Evolutionary conservation across 2,888 invertebrate species (phyloP).

Genomic region (Melanophora roralis): DNA sequence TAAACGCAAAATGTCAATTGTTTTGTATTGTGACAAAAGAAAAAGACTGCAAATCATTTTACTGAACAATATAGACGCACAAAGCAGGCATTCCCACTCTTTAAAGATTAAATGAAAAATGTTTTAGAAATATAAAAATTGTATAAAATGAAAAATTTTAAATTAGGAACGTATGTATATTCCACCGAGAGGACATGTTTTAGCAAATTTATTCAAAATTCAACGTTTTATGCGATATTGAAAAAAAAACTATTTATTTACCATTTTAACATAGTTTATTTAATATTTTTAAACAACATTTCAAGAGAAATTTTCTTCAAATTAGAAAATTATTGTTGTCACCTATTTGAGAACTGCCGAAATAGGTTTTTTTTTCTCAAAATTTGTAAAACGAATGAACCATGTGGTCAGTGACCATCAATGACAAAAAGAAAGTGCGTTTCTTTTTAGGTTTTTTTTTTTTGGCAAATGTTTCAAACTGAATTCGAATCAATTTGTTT

Average conservation of each 20-base stretch:
- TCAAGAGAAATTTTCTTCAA: not conserved
- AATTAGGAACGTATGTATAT: not conserved
- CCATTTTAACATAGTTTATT: too few species aligned
- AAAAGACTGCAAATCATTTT: not conserved
- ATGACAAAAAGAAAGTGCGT: constrained; percentile 60
- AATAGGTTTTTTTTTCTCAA: too few species aligned
- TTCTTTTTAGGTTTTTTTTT: constrained; percentile 19
- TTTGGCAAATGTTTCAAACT: constrained; percentile 47
- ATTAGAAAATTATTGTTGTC: not conserved
- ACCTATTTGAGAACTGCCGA: too few species aligned
- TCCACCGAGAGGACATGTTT: too few species aligned
- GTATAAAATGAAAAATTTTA: not conserved
- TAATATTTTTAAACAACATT: too few species aligned
- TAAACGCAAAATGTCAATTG: constrained; percentile 61
- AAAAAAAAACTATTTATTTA: too few species aligned
- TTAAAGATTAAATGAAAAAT: too few species aligned
- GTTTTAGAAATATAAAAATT: too few species aligned
- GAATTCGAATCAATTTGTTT: constrained; percentile 37
- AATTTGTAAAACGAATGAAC: not conserved
- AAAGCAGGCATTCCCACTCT: not conserved
- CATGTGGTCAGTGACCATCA: constrained; percentile 56
- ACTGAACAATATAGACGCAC: not conserved
- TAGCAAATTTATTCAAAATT: too few species aligned
- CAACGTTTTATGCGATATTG: too few species aligned
- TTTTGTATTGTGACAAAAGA: constrained; percentile 49